Base-by-base conservation (phyloP, 2,113 vertebrate genomes). In the Naja naja region DNA sequence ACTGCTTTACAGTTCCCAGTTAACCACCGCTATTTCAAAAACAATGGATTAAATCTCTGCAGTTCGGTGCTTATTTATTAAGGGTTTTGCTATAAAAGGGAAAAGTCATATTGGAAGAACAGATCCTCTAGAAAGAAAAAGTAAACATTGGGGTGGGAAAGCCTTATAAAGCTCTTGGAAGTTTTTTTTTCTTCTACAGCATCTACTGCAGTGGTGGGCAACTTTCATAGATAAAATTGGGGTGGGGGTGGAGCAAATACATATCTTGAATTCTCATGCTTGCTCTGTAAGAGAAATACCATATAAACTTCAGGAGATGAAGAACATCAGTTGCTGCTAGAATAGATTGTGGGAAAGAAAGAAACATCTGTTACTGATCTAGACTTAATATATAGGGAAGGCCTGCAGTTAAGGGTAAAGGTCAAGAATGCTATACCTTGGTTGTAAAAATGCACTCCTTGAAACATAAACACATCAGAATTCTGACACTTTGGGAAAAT, bases 251-350 rank as follows among this genome's bases (percentile, higher is more conserved):
- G 16, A 39, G 39, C 47, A 58, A 90, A 27, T 8, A 23, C 16
- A 45, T 43, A 94, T 74, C 95, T 93, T 9, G 91, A 92, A 94
- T 92, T 45, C 74, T 94, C 92, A 93, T 39, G 1, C 34, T 94
- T 93, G n/a, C 49, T 86, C 93, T 74, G 58, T 94, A 69, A 95
- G 27, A 30, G 53, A 94, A 45, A 87, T 18, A 45, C 94, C 93
- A 91, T 91, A 81, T 69, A 93, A 95, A 91, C 86, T 95, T 95
- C 60, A 81, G 91, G 87, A 93, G 95, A 43, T 64, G 91, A 94
- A 69, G 64, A 90, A 20, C 88, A 89, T 93, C 94, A 93, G 91
- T 88, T 94, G 55, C 90, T 90, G 94, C 93, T 93, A 89, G 43
- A 95, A 92, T 0, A 30, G 3, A 56, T 90, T 18, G 39, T 85